Evolutionary conservation across 23 tunicate genomes (phyloP).

Genomic region (Ascidia mentula): DNA sequence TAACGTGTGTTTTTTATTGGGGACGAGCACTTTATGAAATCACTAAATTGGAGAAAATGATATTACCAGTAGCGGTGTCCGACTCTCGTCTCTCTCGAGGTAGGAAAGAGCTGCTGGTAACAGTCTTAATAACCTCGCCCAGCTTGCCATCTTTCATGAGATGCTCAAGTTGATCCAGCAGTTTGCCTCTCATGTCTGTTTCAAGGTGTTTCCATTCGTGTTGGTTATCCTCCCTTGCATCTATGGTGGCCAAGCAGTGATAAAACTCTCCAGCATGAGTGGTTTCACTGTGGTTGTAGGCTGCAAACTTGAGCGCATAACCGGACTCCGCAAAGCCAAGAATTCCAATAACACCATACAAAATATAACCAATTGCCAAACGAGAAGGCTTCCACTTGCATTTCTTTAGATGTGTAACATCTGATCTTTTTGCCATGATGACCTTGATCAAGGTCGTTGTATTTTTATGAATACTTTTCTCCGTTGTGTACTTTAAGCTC

Average conservation of each 20-base stretch:
- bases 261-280: constrained; percentile 6
- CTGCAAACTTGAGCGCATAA: neutral
- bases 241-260: neutral
- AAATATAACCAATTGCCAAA: neutral
- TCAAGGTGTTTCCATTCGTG: neutral
- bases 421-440: neutral
- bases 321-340: neutral
- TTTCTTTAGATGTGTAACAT: neutral
- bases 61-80: neutral
- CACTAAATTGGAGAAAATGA: too few species aligned
- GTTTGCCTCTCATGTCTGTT: neutral
- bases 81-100: neutral
- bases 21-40: too few species aligned
- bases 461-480: neutral
- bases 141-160: neutral
- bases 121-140: neutral
- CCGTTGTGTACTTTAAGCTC: neutral
- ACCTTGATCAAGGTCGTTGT: neutral
- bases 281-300: neutral
- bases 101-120: neutral
- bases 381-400: neutral
- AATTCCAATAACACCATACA: neutral
- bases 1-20: too few species aligned
- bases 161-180: neutral
- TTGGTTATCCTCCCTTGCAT: neutral